phyloP scores from a whole-genome alignment of 2,113 vertebrate genomes.

The Syngnathus floridae region DNA sequence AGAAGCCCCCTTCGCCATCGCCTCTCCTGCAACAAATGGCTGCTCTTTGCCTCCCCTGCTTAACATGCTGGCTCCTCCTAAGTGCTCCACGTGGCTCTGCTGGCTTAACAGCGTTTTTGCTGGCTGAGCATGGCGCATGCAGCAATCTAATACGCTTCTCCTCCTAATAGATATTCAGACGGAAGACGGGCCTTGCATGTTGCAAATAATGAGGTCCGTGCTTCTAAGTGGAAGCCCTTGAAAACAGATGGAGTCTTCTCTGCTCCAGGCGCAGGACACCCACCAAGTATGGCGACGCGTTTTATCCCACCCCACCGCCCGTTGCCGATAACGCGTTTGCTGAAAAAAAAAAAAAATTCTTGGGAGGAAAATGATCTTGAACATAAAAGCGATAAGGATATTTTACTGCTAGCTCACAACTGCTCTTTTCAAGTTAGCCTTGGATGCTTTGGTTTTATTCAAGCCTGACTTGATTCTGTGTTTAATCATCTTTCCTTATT shows the following conservation, averaged over 20 bases:
- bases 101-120: conserved; percentile 16
- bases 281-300: background rate
- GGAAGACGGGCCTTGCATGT: background rate
- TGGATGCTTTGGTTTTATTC: background rate
- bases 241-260: conserved; percentile 12
- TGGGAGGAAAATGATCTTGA: background rate
- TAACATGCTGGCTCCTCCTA: conserved; percentile 52
- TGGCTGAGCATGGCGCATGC: background rate
- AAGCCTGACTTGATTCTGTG: background rate
- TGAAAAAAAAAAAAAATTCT: background rate
- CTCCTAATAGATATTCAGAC: conserved; percentile 1
- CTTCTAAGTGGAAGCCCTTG: conserved; percentile 1
- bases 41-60: conserved; percentile 17
- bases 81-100: conserved; percentile 44
- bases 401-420: background rate
- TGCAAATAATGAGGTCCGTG: background rate
- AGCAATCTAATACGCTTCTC: background rate
- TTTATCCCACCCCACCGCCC: background rate
- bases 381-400: background rate
- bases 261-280: background rate
- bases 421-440: background rate
- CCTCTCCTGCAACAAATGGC: conserved; percentile 9
- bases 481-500: background rate
- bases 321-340: background rate
- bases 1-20: background rate